Evolutionary conservation across 2,797 vertebrate genomes (phyloP).

Genomic region (Microcaecilia unicolor): DNA sequence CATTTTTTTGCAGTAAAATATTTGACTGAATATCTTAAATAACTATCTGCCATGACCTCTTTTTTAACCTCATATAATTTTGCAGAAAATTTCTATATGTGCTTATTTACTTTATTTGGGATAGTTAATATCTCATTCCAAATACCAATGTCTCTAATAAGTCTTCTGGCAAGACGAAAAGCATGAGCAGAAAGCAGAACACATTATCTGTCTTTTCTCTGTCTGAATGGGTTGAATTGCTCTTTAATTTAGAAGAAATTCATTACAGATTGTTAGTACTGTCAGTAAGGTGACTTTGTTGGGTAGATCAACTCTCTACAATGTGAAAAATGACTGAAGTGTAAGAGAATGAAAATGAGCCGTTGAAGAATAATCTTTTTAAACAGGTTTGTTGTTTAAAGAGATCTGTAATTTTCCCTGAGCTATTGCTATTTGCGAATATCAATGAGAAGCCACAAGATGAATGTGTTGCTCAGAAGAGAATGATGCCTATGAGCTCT

Average conservation of each 20-base stretch:
- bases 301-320: background rate
- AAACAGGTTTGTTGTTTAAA: background rate
- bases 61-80: too few species aligned
- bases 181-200: too few species aligned
- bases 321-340: background rate
- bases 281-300: background rate
- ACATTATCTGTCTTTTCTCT: accelerated
- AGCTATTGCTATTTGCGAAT: background rate
- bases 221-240: background rate
- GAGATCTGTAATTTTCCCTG: background rate
- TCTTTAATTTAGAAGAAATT: background rate
- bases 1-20: too few species aligned
- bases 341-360: background rate
- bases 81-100: too few species aligned
- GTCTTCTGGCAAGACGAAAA: background rate
- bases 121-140: too few species aligned
- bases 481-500: background rate
- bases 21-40: too few species aligned
- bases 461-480: background rate
- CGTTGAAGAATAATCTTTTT: background rate
- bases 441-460: background rate
- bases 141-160: background rate
- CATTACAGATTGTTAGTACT: background rate
- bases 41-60: too few species aligned
- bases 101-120: too few species aligned